Percentiles rank a stretch among this genome's conserved stretches.
Evolutionary conservation across 1,140 invertebrate species (phyloP).

Genomic region (Lasaia peninsularis): DNA sequence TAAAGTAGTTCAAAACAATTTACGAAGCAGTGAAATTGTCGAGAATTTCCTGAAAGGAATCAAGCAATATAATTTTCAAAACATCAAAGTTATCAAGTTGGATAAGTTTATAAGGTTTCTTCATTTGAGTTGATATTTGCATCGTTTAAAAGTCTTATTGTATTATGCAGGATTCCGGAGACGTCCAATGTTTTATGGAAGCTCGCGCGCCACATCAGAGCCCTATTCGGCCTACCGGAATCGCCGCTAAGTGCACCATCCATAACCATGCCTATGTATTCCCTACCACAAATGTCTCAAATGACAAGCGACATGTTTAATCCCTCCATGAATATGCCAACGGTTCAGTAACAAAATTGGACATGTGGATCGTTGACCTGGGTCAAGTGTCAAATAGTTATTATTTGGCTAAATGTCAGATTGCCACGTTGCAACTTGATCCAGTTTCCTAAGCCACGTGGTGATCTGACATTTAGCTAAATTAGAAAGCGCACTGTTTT

Average conservation of each 20-base stretch:
- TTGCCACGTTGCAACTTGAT: slow-evolving; percentile 59
- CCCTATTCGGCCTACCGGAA: slow-evolving; percentile 64
- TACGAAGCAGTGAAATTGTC: background rate
- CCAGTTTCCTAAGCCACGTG: slow-evolving; percentile 38
- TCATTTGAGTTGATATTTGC: slow-evolving; percentile 56
- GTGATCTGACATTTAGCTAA: slow-evolving; percentile 70
- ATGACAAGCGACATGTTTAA: slow-evolving; percentile 37
- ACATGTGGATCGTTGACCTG: slow-evolving; percentile 45
- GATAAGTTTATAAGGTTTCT: slow-evolving; percentile 2
- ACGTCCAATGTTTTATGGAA: slow-evolving; percentile 73
- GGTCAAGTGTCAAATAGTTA: slow-evolving; percentile 61
- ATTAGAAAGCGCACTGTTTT: slow-evolving; percentile 50
- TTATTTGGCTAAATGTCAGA: slow-evolving; percentile 63
- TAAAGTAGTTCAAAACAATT: background rate
- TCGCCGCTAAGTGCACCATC: slow-evolving; percentile 54
- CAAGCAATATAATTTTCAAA: background rate
- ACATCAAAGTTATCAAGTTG: background rate
- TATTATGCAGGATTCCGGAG: slow-evolving; percentile 66
- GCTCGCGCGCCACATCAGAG: slow-evolving; percentile 73
- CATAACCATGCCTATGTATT: slow-evolving; percentile 64
- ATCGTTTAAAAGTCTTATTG: slow-evolving; percentile 37
- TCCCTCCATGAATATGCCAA: slow-evolving; percentile 47
- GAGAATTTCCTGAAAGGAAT: background rate
- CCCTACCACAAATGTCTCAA: slow-evolving; percentile 46
- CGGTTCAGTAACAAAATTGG: slow-evolving; percentile 62